These are phyloP conservation scores for Drosophila ogumai DNA, from an alignment of 1,140 invertebrate species.

Conservation along the genomic window DNA sequence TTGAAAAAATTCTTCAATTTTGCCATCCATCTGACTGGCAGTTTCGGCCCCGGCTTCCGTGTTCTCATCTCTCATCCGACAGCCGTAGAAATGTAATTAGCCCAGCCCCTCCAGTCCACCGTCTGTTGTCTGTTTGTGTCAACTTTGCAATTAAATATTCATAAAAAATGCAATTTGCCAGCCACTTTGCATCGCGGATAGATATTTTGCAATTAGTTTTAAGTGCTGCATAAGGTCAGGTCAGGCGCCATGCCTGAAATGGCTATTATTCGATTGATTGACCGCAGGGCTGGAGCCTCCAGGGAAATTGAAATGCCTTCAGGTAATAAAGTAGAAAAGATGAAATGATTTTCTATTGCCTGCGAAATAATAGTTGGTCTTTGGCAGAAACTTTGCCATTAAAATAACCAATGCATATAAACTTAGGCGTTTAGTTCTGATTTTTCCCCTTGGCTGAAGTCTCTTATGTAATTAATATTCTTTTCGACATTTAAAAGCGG, in stretches of 20 bases:
- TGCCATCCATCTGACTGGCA: conserved; percentile 67
- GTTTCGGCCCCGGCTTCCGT: conserved; percentile 13
- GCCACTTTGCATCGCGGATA: conserved; percentile 49
- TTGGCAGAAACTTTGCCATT: too few species aligned
- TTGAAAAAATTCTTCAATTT: conserved; percentile 83
- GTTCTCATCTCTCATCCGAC: conserved; percentile 37
- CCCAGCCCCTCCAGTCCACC: conserved; percentile 20
- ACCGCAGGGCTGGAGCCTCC: not conserved
- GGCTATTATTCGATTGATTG: conserved; percentile 49
- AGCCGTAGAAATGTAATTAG: conserved; percentile 78
- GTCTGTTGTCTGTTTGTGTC: conserved; percentile 60
- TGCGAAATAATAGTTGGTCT: too few species aligned
- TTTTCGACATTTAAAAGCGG: too few species aligned
- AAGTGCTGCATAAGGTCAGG: conserved; percentile 68
- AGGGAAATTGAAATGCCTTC: not conserved
- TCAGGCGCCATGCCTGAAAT: conserved; percentile 57
- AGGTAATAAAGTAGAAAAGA: not conserved
- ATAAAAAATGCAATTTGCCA: conserved; percentile 76
- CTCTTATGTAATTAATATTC: too few species aligned
- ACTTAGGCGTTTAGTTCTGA: not conserved
- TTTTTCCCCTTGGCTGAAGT: too few species aligned
- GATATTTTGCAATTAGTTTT: conserved; percentile 75
- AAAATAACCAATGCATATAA: not conserved
- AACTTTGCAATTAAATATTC: conserved; percentile 80
- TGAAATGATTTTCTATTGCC: not conserved